Conservation (phyloP, 2,888 invertebrate species). For the Mantis religiosa region DNA sequence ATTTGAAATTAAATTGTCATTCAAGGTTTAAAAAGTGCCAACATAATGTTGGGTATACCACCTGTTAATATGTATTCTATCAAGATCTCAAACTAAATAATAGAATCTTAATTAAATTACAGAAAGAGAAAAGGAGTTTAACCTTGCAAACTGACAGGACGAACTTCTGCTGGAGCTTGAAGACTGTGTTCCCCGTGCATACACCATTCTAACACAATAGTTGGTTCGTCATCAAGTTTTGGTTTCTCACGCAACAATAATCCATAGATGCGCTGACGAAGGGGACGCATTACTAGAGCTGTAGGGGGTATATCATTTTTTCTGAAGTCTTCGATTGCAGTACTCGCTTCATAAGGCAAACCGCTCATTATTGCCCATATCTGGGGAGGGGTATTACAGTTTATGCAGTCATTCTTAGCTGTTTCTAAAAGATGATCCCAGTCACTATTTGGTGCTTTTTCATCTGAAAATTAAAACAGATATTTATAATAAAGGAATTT, state of each 20-base stretch:
- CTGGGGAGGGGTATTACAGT: conserved; percentile 11
- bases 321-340: conserved; percentile 37
- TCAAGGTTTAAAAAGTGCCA: no score
- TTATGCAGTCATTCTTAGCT: conserved; percentile 21
- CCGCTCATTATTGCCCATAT: conserved; percentile 35
- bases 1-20: no score
- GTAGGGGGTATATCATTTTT: conserved; percentile 32
- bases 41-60: no score
- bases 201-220: conserved; percentile 38
- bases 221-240: neutral
- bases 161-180: conserved; percentile 32
- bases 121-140: neutral
- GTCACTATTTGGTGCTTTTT: neutral
- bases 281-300: conserved; percentile 33
- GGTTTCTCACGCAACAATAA: conserved; percentile 36
- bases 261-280: conserved; percentile 37
- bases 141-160: conserved; percentile 33
- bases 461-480: neutral
- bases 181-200: conserved; percentile 36
- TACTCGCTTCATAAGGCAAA: conserved; percentile 36
- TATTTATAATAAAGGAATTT: neutral
- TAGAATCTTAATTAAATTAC: neutral
- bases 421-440: conserved; percentile 28
- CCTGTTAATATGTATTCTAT: no score
- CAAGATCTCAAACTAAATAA: no score